Conservation (phyloP, 1,140 invertebrate species). For the Sarcophaga peregrina region DNA sequence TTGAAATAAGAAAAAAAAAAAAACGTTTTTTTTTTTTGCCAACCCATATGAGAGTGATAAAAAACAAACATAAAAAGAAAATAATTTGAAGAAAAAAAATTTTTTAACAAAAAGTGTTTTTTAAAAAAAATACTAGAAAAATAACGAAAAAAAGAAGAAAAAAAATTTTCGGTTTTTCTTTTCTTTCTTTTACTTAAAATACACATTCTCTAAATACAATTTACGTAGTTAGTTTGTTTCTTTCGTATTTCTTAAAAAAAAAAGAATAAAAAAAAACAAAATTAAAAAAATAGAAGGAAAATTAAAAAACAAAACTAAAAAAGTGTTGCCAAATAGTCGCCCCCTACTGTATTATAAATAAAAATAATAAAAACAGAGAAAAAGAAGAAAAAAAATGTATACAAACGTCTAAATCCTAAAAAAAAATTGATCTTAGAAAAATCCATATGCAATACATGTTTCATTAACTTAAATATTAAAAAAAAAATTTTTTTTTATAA, state of each 20-base stretch:
- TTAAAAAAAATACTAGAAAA: not conserved
- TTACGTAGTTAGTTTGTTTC: constrained; percentile 10
- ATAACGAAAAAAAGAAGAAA: not conserved
- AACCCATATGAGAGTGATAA: not conserved
- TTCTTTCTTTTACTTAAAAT: not conserved
- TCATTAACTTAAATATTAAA: not conserved
- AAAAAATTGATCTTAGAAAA: not conserved
- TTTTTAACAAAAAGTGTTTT: too few relatives aligned
- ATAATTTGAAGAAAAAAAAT: not conserved
- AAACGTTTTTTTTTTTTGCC: not conserved
- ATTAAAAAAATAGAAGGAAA: too few relatives aligned
- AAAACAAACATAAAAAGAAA: not conserved
- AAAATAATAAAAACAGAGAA: not conserved
- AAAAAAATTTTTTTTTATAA: not conserved
- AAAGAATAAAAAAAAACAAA: not conserved
- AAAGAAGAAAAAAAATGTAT: not conserved
- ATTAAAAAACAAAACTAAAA: not conserved
- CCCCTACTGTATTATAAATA: constrained; percentile 4
- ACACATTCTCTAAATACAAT: not conserved
- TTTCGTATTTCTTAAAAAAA: not conserved
- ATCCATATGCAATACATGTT: not conserved
- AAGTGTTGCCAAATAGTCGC: constrained; percentile 17
- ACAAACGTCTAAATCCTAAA: not conserved
- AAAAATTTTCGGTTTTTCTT: not conserved
- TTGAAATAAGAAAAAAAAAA: not conserved